Conservation (phyloP, 2,888 invertebrate species). For the Gandaritis pyraliata region DNA sequence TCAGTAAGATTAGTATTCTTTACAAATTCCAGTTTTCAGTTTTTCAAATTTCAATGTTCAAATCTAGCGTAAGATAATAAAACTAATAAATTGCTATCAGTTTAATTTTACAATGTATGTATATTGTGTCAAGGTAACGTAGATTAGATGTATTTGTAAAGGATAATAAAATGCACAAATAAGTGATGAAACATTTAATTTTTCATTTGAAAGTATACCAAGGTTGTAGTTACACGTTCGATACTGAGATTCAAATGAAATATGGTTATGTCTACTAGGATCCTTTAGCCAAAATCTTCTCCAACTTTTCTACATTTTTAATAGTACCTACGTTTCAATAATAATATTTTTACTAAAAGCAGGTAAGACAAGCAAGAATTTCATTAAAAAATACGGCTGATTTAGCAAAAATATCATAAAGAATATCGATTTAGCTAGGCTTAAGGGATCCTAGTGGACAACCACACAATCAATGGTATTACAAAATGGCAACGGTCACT, state of each 20-base stretch:
- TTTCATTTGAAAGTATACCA: conserved; percentile 84
- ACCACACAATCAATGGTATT: conserved; percentile 66
- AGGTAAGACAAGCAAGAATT: too few relatives aligned
- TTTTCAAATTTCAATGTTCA: conserved; percentile 1
- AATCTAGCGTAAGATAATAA: not conserved
- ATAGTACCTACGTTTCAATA: too few relatives aligned
- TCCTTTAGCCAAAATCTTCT: not conserved
- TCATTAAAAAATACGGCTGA: too few relatives aligned
- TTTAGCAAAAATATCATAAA: too few relatives aligned
- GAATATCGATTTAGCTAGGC: not conserved
- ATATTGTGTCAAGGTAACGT: too few relatives aligned
- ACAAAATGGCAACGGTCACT: conserved; percentile 62
- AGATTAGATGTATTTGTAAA: not conserved
- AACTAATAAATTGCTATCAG: too few relatives aligned
- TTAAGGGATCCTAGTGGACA: not conserved
- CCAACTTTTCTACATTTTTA: not conserved
- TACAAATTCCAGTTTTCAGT: too few relatives aligned
- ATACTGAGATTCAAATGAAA: conserved; percentile 84
- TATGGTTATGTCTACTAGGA: conserved; percentile 18
- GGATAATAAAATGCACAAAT: conserved; percentile 48
- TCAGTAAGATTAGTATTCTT: too few relatives aligned
- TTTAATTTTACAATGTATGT: too few relatives aligned
- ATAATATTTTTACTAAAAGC: too few relatives aligned
- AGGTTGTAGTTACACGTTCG: conserved; percentile 79
- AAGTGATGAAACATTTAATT: conserved; percentile 84